phyloP scores from a whole-genome alignment of 2,888 invertebrate genomes.

The Andrena fulva region DNA sequence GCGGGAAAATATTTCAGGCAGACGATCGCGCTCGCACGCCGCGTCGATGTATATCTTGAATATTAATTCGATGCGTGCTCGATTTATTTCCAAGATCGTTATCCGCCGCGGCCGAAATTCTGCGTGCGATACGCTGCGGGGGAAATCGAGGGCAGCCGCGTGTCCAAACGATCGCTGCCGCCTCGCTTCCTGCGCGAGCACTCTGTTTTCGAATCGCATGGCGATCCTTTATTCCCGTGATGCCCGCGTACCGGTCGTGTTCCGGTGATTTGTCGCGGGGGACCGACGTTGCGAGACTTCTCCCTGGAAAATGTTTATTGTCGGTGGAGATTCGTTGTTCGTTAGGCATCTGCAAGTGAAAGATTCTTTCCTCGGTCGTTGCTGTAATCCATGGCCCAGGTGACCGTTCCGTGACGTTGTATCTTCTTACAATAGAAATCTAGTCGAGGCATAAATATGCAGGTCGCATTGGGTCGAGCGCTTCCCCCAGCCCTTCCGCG shows the following conservation, averaged over 20 bases:
- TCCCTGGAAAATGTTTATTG: too few relatives aligned
- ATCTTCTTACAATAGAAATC: neutral
- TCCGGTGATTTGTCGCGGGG: too few relatives aligned
- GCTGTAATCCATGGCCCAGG: neutral
- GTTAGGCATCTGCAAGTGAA: too few relatives aligned
- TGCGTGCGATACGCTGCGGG: neutral
- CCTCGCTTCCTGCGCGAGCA: neutral
- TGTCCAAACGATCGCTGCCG: neutral
- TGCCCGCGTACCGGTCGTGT: neutral
- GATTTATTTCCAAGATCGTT: conserved; percentile 24
- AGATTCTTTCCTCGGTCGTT: neutral
- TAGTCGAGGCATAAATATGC: neutral
- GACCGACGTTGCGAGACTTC: too few relatives aligned
- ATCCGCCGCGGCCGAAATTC: neutral
- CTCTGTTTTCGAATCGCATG: neutral
- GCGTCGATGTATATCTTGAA: conserved; percentile 26
- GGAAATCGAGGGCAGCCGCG: neutral
- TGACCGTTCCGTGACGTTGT: neutral
- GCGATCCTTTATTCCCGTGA: neutral
- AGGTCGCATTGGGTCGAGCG: neutral
- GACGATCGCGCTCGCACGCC: neutral
- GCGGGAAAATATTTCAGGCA: conserved; percentile 34
- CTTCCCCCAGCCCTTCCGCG: neutral
- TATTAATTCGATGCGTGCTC: conserved; percentile 33
- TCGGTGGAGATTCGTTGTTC: too few relatives aligned